Percentiles rank a stretch among this genome's conserved stretches.
Conservation (phyloP, 2,888 invertebrate species). For the Sarcophaga subvicina region DNA sequence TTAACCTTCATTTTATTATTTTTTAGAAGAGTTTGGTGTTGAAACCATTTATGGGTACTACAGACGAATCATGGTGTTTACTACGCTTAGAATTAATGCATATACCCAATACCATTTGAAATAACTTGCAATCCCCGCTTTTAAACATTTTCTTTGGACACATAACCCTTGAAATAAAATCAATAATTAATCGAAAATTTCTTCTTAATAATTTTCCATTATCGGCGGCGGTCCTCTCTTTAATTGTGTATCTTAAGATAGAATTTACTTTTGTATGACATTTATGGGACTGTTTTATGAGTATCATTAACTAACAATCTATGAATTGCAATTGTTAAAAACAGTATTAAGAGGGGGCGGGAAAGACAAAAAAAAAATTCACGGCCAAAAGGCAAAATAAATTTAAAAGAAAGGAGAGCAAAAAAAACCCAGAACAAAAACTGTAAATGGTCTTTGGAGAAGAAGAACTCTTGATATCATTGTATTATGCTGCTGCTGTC, state of each 20-base stretch:
- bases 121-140: neutral
- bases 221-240: too few species aligned
- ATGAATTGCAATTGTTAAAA: conserved; percentile 58
- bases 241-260: neutral
- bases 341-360: conserved; percentile 13
- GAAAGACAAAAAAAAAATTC: neutral
- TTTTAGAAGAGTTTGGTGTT: too few species aligned
- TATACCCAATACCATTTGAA: conserved; percentile 6
- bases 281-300: neutral
- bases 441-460: conserved; percentile 51
- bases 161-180: too few species aligned
- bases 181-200: too few species aligned
- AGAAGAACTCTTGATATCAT: conserved; percentile 55
- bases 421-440: conserved; percentile 17
- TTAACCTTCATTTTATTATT: too few species aligned
- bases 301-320: conserved; percentile 60
- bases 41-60: too few species aligned
- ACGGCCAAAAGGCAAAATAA: neutral
- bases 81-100: too few species aligned
- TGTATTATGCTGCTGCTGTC: conserved; percentile 71
- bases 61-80: too few species aligned
- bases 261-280: neutral
- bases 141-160: too few species aligned
- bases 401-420: neutral
- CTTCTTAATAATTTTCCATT: too few species aligned